Evolutionary conservation across 2,797 vertebrate genomes (phyloP).

Genomic region (Sebastes matsubarae): DNA sequence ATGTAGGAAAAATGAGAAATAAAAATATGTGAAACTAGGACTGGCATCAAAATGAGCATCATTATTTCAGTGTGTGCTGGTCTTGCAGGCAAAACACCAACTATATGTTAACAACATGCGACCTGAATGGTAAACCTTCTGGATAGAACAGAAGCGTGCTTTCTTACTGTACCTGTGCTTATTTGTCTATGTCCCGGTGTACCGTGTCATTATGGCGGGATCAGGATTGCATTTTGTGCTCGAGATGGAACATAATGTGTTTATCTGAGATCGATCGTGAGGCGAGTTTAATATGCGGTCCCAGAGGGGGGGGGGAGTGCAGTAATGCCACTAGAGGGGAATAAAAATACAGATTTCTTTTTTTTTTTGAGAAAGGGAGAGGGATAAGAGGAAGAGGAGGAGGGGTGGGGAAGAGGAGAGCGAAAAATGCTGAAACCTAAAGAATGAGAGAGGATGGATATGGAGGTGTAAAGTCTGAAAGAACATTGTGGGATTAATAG

Average conservation of each 20-base stretch:
- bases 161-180: slow-evolving; percentile 3
- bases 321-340: slow-evolving; percentile 35
- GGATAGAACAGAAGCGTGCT: not conserved
- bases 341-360: slow-evolving; percentile 49
- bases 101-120: slow-evolving; percentile 11
- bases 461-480: not conserved
- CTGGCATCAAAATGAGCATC: slow-evolving; percentile 8
- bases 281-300: slow-evolving; percentile 59
- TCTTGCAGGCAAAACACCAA: slow-evolving; percentile 9
- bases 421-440: slow-evolving; percentile 2
- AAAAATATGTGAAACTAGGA: slow-evolving; percentile 1
- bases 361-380: not conserved
- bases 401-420: not conserved
- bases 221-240: slow-evolving; percentile 63
- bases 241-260: slow-evolving; percentile 68
- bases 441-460: not conserved
- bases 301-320: slow-evolving; percentile 19
- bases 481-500: not conserved
- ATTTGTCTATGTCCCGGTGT: slow-evolving; percentile 32
- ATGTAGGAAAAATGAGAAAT: not conserved
- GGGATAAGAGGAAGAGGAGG: not conserved
- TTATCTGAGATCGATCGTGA: slow-evolving; percentile 70
- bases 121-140: slow-evolving; percentile 1
- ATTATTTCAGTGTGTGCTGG: not conserved
- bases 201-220: slow-evolving; percentile 42